Conservation (phyloP, 1,140 invertebrate genomes). For the Drosophila ercepeae region DNA sequence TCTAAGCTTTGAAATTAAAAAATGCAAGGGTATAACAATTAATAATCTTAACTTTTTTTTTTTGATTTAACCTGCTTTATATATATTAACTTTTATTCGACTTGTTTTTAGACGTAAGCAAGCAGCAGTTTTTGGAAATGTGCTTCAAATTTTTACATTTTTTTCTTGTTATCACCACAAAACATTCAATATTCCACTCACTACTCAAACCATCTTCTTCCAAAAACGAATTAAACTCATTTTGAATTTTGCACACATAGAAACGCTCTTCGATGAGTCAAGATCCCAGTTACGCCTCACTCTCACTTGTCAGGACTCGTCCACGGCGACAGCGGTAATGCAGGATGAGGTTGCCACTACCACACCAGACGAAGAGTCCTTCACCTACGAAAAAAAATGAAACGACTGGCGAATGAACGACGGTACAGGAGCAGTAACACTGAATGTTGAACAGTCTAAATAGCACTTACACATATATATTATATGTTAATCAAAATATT, state of each 20-base stretch:
- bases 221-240: neutral
- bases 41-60: no score
- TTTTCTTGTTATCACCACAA: constrained; percentile 69
- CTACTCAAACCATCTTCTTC: constrained; percentile 18
- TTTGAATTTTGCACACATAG: constrained; percentile 34
- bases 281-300: constrained; percentile 51
- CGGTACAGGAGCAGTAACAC: constrained; percentile 3
- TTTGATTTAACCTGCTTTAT: no score
- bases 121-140: constrained; percentile 5
- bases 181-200: constrained; percentile 67
- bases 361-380: constrained; percentile 15
- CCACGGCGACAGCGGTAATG: constrained; percentile 26
- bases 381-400: constrained; percentile 60
- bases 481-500: constrained; percentile 68
- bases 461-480: constrained; percentile 59
- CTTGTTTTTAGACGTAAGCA: constrained; percentile 56
- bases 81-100: no score
- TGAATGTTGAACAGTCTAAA: constrained; percentile 28
- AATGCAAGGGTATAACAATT: no score
- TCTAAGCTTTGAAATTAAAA: no score
- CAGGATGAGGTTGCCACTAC: constrained; percentile 37
- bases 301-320: constrained; percentile 53
- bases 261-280: constrained; percentile 75
- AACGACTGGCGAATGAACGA: neutral
- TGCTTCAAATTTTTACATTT: constrained; percentile 53